These are phyloP conservation scores for Autographa pulchrina DNA, from an alignment of 2,888 invertebrate species.

Conservation along the genomic window DNA sequence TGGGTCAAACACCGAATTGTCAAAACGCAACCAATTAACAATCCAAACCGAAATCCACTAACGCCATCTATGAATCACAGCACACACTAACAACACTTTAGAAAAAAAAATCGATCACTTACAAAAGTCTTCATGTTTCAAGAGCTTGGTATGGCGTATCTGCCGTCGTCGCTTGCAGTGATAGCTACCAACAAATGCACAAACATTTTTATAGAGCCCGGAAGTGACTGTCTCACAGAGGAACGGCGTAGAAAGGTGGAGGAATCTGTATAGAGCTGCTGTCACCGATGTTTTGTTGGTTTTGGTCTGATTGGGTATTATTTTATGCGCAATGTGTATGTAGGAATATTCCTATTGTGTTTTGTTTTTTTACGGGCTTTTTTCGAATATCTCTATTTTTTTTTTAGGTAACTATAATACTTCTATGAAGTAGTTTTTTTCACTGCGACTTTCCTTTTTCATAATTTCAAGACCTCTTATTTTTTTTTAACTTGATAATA, in stretches of 20 bases:
- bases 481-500: too few relatives aligned
- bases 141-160: slow-evolving; percentile 71
- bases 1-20: slow-evolving; percentile 22
- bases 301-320: slow-evolving; percentile 15
- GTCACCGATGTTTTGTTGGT: slow-evolving; percentile 44
- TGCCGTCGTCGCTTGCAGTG: slow-evolving; percentile 75
- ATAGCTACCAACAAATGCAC: slow-evolving; percentile 76
- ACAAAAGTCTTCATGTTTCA: slow-evolving; percentile 86
- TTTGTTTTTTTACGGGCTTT: neutral
- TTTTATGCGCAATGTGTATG: neutral
- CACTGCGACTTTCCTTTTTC: too few relatives aligned
- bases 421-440: too few relatives aligned
- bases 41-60: slow-evolving; percentile 35
- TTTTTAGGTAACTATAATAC: too few relatives aligned
- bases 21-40: neutral
- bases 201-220: slow-evolving; percentile 84
- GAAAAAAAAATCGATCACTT: slow-evolving; percentile 67
- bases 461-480: too few relatives aligned
- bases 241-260: slow-evolving; percentile 79
- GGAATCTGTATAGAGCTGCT: slow-evolving; percentile 71
- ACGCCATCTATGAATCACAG: slow-evolving; percentile 44
- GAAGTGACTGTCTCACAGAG: slow-evolving; percentile 82
- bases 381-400: too few relatives aligned
- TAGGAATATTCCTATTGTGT: neutral
- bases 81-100: slow-evolving; percentile 45